phyloP scores from a whole-genome alignment of 2,113 vertebrate species.

The Myocastor coypus region DNA sequence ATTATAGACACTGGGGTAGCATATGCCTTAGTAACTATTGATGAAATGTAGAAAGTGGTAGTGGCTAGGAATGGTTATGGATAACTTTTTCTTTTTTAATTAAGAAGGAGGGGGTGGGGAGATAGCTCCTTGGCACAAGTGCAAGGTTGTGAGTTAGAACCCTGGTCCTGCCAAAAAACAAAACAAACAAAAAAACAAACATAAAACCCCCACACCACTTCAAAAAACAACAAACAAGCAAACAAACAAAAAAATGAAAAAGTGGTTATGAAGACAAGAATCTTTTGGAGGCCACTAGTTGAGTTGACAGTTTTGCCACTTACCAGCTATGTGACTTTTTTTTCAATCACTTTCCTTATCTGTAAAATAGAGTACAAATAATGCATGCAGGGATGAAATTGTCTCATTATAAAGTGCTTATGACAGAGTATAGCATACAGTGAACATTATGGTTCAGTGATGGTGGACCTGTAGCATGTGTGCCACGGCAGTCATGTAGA shows the following conservation, averaged over 20 bases:
- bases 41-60: neutral
- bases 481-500: neutral
- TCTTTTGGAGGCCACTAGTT: neutral
- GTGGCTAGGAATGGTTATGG: neutral
- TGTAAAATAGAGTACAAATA: constrained; percentile 26
- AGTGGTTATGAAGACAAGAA: neutral
- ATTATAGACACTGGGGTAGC: neutral
- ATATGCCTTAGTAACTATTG: neutral
- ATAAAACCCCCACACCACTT: too few relatives aligned
- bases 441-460: neutral
- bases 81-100: neutral
- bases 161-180: too few relatives aligned
- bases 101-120: neutral
- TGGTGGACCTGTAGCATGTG: neutral
- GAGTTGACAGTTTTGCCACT: constrained; percentile 15
- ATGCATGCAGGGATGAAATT: neutral
- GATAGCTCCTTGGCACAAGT: too few relatives aligned
- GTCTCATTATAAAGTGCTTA: neutral
- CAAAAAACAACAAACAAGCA: too few relatives aligned
- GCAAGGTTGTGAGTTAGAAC: too few relatives aligned
- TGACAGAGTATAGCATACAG: neutral
- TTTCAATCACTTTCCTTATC: neutral
- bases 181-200: too few relatives aligned
- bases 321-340: neutral
- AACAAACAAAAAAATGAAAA: neutral